Percentiles rank a stretch among this genome's conserved stretches.
Evolutionary conservation across 2,797 vertebrate genomes (phyloP).

Genomic region (Holocentrus rufus): DNA sequence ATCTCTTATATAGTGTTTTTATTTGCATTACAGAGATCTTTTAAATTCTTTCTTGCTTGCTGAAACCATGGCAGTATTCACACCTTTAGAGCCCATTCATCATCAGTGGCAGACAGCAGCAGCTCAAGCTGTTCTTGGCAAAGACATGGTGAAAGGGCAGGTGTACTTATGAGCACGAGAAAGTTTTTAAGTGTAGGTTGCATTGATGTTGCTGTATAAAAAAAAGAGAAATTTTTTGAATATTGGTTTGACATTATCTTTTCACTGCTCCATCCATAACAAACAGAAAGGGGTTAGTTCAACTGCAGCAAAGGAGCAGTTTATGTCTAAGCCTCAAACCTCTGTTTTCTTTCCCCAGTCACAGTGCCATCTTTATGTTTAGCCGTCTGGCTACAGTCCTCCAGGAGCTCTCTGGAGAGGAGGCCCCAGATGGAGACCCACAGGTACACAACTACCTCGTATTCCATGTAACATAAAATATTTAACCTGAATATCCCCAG

Average conservation of each 20-base stretch:
- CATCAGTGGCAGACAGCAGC: no score
- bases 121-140: no score
- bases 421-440: conserved; percentile 71
- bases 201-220: background rate
- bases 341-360: background rate
- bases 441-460: conserved; percentile 71
- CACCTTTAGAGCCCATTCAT: no score
- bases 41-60: no score
- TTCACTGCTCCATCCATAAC: background rate
- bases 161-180: no score
- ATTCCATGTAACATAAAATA: background rate
- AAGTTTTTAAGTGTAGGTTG: background rate
- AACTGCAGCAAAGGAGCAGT: background rate
- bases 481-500: background rate
- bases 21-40: no score
- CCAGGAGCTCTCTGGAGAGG: conserved; percentile 91
- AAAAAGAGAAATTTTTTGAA: background rate
- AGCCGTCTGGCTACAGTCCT: conserved; percentile 91
- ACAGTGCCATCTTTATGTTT: conserved; percentile 85
- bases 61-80: no score
- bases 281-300: background rate
- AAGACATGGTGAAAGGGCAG: no score
- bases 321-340: conserved; percentile 12
- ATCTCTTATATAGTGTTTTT: no score
- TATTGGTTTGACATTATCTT: background rate